Percentiles rank a stretch among this genome's conserved stretches.
Conservation (phyloP, 2,888 invertebrate genomes). For the Fragum whitleyi region DNA sequence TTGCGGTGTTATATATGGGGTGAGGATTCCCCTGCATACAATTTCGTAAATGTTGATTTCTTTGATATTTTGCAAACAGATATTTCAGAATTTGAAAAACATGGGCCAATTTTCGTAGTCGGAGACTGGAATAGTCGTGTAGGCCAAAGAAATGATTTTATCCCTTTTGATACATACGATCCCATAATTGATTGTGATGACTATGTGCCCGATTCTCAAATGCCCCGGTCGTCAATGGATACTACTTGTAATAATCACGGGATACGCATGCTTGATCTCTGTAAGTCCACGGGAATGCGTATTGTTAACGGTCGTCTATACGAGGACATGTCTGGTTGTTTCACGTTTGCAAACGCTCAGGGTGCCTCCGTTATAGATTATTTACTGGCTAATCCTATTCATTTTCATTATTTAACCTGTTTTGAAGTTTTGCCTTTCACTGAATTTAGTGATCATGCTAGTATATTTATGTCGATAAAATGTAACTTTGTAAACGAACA, state of each 20-base stretch:
- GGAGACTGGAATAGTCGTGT: slow-evolving; percentile 27
- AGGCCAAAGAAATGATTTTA: slow-evolving; percentile 10
- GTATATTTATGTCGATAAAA: not conserved
- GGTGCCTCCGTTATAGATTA: slow-evolving; percentile 8
- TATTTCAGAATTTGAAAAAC: slow-evolving; percentile 16
- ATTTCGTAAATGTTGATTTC: slow-evolving; percentile 31
- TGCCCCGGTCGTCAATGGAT: slow-evolving; percentile 7
- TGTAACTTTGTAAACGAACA: too few relatives aligned
- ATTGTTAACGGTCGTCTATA: not conserved
- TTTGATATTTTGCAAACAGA: slow-evolving; percentile 41
- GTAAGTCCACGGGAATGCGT: not conserved
- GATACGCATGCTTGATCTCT: not conserved
- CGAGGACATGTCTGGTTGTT: not conserved
- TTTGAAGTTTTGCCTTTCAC: not conserved
- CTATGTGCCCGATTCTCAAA: slow-evolving; percentile 15
- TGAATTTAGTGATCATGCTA: slow-evolving; percentile 11
- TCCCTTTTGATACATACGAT: slow-evolving; percentile 2
- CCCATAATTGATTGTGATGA: slow-evolving; percentile 2
- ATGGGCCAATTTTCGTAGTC: not conserved
- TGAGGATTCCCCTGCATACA: slow-evolving; percentile 44
- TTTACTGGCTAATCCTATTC: not conserved
- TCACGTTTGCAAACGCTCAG: not conserved
- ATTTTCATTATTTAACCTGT: not conserved
- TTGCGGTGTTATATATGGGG: slow-evolving; percentile 49
- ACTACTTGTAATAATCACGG: not conserved